These are phyloP conservation scores for Cinara cedri DNA, from an alignment of 2,888 invertebrate species.

Conservation along the genomic window DNA sequence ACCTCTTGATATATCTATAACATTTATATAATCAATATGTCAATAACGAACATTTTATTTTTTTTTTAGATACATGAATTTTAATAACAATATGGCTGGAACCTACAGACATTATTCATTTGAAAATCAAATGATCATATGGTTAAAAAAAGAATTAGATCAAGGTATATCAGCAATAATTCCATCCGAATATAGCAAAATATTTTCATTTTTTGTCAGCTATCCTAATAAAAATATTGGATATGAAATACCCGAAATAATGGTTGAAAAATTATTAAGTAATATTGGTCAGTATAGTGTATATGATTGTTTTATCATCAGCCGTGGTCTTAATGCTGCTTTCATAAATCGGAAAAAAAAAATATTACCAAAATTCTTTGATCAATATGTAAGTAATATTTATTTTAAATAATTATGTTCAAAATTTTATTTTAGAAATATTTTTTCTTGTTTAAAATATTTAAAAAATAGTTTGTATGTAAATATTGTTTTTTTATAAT, in stretches of 20 bases:
- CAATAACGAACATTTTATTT: background rate
- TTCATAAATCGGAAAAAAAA: conserved; percentile 43
- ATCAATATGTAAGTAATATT: conserved; percentile 51
- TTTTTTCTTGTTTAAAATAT: background rate
- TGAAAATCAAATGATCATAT: conserved; percentile 49
- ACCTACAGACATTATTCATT: conserved; percentile 43
- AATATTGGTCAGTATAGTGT: conserved; percentile 42
- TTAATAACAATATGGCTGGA: conserved; percentile 48
- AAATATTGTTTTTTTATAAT: background rate
- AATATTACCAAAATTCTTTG: conserved; percentile 28
- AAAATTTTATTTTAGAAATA: background rate
- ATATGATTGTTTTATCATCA: conserved; percentile 51
- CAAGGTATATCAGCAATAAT: conserved; percentile 33
- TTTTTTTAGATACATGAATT: conserved; percentile 48
- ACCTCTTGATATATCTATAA: background rate
- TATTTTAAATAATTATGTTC: conserved; percentile 2
- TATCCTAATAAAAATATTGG: conserved; percentile 37
- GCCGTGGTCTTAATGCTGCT: conserved; percentile 41
- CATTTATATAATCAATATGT: background rate
- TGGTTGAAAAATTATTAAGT: conserved; percentile 34
- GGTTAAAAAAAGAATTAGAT: conserved; percentile 45
- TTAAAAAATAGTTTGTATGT: background rate
- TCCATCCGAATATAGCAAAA: conserved; percentile 45
- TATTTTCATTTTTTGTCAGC: conserved; percentile 52
- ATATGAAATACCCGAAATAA: conserved; percentile 31